Evolutionary conservation across 2,113 vertebrate genomes (phyloP).

Genomic region (Brienomyrus longianalis): DNA sequence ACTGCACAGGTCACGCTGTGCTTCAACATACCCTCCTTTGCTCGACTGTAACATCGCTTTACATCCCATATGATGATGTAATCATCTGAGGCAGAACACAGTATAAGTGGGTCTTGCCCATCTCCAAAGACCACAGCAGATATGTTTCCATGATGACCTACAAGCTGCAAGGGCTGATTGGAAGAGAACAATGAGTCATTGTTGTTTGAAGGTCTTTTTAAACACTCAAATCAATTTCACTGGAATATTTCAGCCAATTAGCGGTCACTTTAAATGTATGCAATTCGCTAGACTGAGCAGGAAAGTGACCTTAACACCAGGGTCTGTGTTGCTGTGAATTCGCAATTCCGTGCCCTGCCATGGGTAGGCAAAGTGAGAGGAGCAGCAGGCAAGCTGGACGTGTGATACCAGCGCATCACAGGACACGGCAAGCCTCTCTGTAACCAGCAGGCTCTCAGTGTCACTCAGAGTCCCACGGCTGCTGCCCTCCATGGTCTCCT

Average conservation of each 20-base stretch:
- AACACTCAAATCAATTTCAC: not conserved
- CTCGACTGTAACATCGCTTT: constrained; percentile 53
- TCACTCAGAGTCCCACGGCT: not conserved
- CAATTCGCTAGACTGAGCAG: not conserved
- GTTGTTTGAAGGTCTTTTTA: not conserved
- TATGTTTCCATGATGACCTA: constrained; percentile 68
- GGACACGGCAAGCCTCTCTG: constrained; percentile 49
- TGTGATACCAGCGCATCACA: constrained; percentile 45
- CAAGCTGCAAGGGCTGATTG: constrained; percentile 59
- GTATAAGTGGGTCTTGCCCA: constrained; percentile 40
- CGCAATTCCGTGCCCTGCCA: constrained; percentile 50
- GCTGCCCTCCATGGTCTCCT: not conserved
- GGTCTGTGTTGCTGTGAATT: constrained; percentile 50
- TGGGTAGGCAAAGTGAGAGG: constrained; percentile 59
- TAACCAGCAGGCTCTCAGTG: constrained; percentile 24
- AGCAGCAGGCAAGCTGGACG: constrained; percentile 63
- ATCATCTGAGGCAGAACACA: constrained; percentile 79
- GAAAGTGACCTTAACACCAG: constrained; percentile 53
- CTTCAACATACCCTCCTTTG: constrained; percentile 54
- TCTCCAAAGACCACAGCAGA: constrained; percentile 71
- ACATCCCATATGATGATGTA: constrained; percentile 72
- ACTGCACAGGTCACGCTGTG: not conserved
- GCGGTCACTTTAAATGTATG: not conserved
- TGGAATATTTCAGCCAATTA: not conserved
- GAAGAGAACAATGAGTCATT: constrained; percentile 26